Conservation (phyloP, 2,113 vertebrate species). For the Hystrix cristata region DNA sequence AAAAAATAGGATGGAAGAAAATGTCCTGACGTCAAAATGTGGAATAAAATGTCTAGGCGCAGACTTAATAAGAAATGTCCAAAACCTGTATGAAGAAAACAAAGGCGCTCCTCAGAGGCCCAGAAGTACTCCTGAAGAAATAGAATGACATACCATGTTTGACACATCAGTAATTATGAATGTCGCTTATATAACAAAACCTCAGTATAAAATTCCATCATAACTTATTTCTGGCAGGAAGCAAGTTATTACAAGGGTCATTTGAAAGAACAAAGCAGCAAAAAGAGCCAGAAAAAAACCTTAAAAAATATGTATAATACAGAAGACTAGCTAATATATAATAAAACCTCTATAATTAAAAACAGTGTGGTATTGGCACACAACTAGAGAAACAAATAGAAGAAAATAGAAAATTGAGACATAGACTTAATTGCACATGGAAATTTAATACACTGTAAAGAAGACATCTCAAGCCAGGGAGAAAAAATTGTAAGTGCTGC, state of each 20-base stretch:
- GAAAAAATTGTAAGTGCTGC: background rate
- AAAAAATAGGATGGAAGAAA: background rate
- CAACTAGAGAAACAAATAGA: background rate
- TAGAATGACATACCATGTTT: background rate
- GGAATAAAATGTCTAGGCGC: background rate
- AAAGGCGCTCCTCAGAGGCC: background rate
- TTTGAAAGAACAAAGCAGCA: slow-evolving; percentile 35
- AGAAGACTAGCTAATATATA: background rate
- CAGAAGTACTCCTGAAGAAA: slow-evolving; percentile 5
- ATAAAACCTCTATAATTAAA: background rate
- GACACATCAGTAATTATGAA: background rate
- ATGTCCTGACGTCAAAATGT: background rate
- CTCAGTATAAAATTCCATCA: background rate
- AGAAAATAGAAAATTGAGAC: background rate
- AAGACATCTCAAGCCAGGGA: background rate
- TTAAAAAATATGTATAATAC: background rate
- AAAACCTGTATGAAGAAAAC: background rate
- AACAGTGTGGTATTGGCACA: background rate
- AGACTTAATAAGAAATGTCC: slow-evolving; percentile 52
- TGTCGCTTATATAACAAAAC: background rate
- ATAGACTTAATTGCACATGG: background rate
- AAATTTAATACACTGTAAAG: background rate
- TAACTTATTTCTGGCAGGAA: slow-evolving; percentile 45
- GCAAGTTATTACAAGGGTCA: background rate
- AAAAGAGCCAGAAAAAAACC: background rate